Conservation (phyloP, 2,113 vertebrate genomes). For the Camelus dromedarius region DNA sequence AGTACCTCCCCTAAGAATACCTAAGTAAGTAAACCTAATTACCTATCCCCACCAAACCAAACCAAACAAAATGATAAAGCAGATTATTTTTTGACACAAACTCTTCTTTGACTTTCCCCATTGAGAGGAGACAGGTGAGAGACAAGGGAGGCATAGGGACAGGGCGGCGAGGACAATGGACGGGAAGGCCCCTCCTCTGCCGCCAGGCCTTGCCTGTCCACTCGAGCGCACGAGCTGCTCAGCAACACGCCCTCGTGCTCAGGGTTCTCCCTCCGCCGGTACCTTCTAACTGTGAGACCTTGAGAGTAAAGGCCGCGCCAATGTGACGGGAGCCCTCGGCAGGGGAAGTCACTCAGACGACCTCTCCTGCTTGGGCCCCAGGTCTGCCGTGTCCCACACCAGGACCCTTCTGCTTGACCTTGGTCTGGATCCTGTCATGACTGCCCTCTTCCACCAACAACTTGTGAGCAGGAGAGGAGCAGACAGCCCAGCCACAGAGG, state of each 20-base stretch:
- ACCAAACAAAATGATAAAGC: no score
- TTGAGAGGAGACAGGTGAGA: background rate
- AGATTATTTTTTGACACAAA: background rate
- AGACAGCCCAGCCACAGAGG: fast-evolving
- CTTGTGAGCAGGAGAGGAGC: background rate
- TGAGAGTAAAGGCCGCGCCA: fast-evolving
- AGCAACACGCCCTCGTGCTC: fast-evolving
- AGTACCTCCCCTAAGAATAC: no score
- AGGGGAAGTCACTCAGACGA: background rate
- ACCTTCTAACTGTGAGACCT: background rate
- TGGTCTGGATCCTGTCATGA: background rate
- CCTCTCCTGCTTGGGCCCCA: background rate
- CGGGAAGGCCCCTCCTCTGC: background rate
- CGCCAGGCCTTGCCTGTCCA: fast-evolving
- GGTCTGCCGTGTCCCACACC: background rate
- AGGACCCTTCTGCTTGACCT: background rate
- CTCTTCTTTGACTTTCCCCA: background rate
- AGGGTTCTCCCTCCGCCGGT: background rate
- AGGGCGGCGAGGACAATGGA: background rate
- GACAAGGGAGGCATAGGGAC: background rate
- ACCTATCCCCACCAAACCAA: no score
- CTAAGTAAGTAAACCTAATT: no score
- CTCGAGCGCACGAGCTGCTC: fast-evolving
- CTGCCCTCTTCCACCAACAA: background rate
- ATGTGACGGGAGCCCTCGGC: fast-evolving